Evolutionary conservation across 2,888 invertebrate species (phyloP).

Genomic region (Fragum whitleyi): DNA sequence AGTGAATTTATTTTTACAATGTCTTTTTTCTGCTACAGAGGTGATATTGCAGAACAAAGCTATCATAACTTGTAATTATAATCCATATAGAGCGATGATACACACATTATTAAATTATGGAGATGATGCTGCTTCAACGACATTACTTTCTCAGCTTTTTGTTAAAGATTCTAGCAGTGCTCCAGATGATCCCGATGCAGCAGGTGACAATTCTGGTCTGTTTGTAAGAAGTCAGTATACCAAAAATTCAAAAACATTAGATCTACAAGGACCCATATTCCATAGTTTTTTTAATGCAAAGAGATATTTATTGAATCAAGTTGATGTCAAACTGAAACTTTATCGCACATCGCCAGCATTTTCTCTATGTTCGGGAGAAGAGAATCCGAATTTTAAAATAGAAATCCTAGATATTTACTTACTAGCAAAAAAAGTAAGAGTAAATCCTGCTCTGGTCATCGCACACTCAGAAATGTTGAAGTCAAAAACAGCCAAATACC

Average conservation of each 20-base stretch:
- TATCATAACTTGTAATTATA: constrained; percentile 47
- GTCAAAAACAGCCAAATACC: constrained; percentile 49
- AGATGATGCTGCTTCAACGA: constrained; percentile 26
- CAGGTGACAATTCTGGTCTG: constrained; percentile 40
- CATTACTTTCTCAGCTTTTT: constrained; percentile 27
- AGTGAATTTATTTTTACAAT: constrained; percentile 55
- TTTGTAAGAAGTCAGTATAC: constrained; percentile 30
- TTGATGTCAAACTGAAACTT: constrained; percentile 55
- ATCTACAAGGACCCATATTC: constrained; percentile 54
- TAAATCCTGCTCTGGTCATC: constrained; percentile 52
- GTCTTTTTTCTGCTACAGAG: constrained; percentile 41
- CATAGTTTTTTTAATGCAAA: constrained; percentile 48
- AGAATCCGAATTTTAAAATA: constrained; percentile 43
- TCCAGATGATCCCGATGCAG: constrained; percentile 31
- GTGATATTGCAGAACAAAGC: constrained; percentile 37
- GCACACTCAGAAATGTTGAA: constrained; percentile 58
- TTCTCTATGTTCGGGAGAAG: constrained; percentile 52
- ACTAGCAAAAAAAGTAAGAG: constrained; percentile 47
- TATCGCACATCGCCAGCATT: constrained; percentile 59
- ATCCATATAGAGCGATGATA: constrained; percentile 52
- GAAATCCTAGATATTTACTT: constrained; percentile 51
- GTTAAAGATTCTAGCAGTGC: constrained; percentile 37
- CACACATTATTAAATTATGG: constrained; percentile 39
- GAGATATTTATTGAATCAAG: constrained; percentile 58
- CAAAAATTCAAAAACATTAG: constrained; percentile 34